These are phyloP conservation scores for Cichlasoma orientale DNA, from an alignment of 2,797 vertebrate genomes.

Conservation along the genomic window DNA sequence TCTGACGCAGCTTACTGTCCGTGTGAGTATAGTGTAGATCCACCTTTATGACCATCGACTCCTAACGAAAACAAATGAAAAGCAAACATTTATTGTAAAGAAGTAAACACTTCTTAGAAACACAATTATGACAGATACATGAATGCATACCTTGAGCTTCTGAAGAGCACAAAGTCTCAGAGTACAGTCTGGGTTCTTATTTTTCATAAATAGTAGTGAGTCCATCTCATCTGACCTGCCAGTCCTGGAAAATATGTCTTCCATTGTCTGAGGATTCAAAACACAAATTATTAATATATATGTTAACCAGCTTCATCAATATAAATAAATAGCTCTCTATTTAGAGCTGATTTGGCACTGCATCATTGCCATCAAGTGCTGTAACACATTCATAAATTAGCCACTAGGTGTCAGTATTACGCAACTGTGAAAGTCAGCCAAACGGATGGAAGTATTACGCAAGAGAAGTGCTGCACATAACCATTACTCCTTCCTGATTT, in stretches of 20 bases:
- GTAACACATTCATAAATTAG: neutral
- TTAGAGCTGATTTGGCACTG: neutral
- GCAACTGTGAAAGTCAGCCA: neutral
- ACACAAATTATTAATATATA: constrained; percentile 10
- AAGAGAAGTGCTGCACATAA: neutral
- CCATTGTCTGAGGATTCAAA: constrained; percentile 68
- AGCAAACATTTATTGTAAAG: neutral
- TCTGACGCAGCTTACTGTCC: constrained; percentile 72
- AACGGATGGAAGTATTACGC: neutral
- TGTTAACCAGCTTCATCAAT: neutral
- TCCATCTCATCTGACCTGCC: constrained; percentile 77
- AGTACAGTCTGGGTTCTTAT: constrained; percentile 73
- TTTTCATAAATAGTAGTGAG: constrained; percentile 72
- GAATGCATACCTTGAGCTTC: constrained; percentile 81
- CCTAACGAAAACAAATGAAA: constrained; percentile 41
- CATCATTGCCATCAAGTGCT: neutral
- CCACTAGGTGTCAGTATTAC: constrained; percentile 65
- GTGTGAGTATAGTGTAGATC: constrained; percentile 80
- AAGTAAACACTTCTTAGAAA: neutral
- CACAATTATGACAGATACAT: neutral
- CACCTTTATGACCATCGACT: constrained; percentile 80
- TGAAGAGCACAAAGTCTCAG: constrained; percentile 85
- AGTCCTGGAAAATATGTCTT: constrained; percentile 67
- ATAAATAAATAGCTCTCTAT: neutral
- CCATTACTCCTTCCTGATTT: constrained; percentile 45